Evolutionary conservation across 2,797 vertebrate species (phyloP).

Genomic region (Oryzias dopingdopingensis): DNA sequence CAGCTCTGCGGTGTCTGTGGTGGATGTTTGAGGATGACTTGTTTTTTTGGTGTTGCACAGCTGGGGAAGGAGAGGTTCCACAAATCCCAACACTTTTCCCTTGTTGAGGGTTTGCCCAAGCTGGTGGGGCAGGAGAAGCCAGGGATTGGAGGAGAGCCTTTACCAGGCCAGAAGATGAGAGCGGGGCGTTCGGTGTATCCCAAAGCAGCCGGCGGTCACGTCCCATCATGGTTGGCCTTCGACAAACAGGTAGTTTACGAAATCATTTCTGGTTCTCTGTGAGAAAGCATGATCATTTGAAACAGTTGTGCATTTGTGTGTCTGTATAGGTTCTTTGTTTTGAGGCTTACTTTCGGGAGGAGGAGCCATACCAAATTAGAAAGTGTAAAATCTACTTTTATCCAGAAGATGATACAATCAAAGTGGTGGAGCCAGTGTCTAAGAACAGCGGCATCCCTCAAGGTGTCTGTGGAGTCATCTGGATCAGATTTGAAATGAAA

Average conservation of each 20-base stretch:
- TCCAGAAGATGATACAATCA: slow-evolving; percentile 90
- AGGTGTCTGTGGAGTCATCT: slow-evolving; percentile 68
- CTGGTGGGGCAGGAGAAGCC: slow-evolving; percentile 79
- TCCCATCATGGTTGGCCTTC: slow-evolving; percentile 87
- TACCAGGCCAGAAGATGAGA: slow-evolving; percentile 75
- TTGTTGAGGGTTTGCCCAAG: slow-evolving; percentile 77
- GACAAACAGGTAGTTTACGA: slow-evolving; percentile 84
- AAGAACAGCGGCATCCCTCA: slow-evolving; percentile 88
- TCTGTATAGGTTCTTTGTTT: slow-evolving; percentile 83
- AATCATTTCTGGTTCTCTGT: no score
- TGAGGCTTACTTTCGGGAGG: slow-evolving; percentile 86
- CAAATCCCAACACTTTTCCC: slow-evolving; percentile 86
- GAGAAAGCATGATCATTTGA: not conserved
- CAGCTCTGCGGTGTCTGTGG: not conserved
- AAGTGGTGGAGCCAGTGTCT: slow-evolving; percentile 84
- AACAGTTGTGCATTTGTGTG: not conserved
- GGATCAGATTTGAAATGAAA: not conserved
- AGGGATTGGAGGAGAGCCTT: slow-evolving; percentile 82
- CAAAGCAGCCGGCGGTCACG: slow-evolving; percentile 55
- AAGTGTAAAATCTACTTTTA: slow-evolving; percentile 90
- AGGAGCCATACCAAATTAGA: slow-evolving; percentile 83
- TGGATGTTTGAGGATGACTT: not conserved
- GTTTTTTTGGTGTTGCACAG: slow-evolving; percentile 60
- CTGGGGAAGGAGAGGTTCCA: slow-evolving; percentile 84
- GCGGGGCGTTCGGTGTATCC: slow-evolving; percentile 76